Evolutionary conservation across 2,888 invertebrate species (phyloP), one percentile per base, ranked within the genome.

Genomic region (Sialis fuliginosa): DNA sequence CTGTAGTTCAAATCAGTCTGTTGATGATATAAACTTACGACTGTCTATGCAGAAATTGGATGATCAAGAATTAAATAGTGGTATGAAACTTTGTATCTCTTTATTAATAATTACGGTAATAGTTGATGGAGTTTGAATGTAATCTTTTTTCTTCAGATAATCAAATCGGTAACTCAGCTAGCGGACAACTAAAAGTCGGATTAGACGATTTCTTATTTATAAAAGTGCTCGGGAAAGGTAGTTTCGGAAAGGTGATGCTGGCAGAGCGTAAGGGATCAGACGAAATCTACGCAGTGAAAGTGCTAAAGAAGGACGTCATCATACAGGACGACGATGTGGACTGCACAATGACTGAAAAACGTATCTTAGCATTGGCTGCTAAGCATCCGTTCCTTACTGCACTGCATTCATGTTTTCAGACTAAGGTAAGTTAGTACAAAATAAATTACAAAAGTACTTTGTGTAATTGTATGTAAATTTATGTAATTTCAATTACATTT

Each of bases 301-400:
- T 95, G 55, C 72, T 97, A 60, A 95, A 95, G 72, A 98, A 97
- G 68, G 93, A 95, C 70, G 91, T 91, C 39, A 97, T 97, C 54
- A 85, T 96, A 59, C 95, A 96, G 70, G 96, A 97, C 67, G 97
- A 98, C 66, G 97, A 97, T 70, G 96, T 97, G 48, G 97, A 97
- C 67, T 97, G 96, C 68, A 97, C 96, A 48, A 92, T 97, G 83
- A 95, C 95, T 51, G 97, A 97, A 69, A 95, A 96, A 63, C 77
- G 96, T 60, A 96, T 97, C 63, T 74, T 97, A 58, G 90, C 92
- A 46, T 72, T 97, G 60, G 92, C 96, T n/a, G 96, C 96, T 51
- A 86, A 85, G 53, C 97, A 97, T 71, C 97, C 97, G 48, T 97
- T 97, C 72, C 79, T 97, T 52, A 96, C 96, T 52, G 95, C 95